A percentile compares a stretch with the other conserved stretches of the same genome.
phyloP scores from a whole-genome alignment of 1,140 invertebrate genomes.

The Rhyacophila brunnea region DNA sequence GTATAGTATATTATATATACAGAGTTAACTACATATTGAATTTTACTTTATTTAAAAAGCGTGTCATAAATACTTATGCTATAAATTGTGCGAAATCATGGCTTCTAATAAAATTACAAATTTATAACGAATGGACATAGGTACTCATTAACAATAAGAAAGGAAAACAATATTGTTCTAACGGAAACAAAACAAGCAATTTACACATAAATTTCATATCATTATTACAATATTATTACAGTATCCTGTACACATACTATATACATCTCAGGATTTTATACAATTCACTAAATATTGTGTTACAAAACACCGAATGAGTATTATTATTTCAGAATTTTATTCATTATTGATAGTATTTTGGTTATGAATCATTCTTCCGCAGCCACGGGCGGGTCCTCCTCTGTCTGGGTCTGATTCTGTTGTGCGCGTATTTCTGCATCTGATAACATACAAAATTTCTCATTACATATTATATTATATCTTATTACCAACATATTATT shows the following conservation, averaged over 20 bases:
- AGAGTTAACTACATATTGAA: slow-evolving; percentile 10
- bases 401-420: slow-evolving; percentile 36
- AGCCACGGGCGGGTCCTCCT: slow-evolving; percentile 39
- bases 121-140: slow-evolving; percentile 17
- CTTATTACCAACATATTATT: too few species aligned
- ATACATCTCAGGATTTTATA: slow-evolving; percentile 11
- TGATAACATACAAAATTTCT: slow-evolving; percentile 33
- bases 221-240: neutral
- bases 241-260: slow-evolving; percentile 7
- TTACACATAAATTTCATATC: neutral
- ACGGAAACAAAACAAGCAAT: too few species aligned
- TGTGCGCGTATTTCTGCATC: slow-evolving; percentile 51
- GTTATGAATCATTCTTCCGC: slow-evolving; percentile 55
- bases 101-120: slow-evolving; percentile 28
- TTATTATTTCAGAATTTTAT: slow-evolving; percentile 39
- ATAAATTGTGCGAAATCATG: slow-evolving; percentile 31
- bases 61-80: slow-evolving; percentile 20
- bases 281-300: neutral
- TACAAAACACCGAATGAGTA: slow-evolving; percentile 21
- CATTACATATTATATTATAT: too few species aligned
- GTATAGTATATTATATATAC: slow-evolving; percentile 4
- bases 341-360: slow-evolving; percentile 46
- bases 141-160: slow-evolving; percentile 4
- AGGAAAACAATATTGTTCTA: slow-evolving; percentile 2
- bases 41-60: slow-evolving; percentile 14